A percentile compares a stretch with the other conserved stretches of the same genome.
Evolutionary conservation across 2,797 vertebrate species (phyloP).

Genomic region (Neomorphus geoffroyi): DNA sequence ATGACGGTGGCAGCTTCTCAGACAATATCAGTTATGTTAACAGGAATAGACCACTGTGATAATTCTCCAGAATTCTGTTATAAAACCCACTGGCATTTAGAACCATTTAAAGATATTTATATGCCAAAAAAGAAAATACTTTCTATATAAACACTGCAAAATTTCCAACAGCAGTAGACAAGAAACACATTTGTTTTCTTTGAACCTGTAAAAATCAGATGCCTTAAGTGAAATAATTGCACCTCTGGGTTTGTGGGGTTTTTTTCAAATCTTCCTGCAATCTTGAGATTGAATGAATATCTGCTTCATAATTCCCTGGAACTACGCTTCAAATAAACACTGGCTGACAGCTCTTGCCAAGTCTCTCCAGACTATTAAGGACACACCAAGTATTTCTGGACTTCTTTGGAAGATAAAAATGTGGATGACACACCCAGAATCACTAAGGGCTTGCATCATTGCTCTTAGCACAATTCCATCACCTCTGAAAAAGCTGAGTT

Average conservation of each 20-base stretch:
- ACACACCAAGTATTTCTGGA: conserved; percentile 31
- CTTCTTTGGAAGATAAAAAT: not conserved
- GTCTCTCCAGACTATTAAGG: not conserved
- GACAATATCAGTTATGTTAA: not conserved
- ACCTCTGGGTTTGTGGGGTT: not conserved
- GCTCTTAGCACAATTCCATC: not conserved
- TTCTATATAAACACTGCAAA: not conserved
- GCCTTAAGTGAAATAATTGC: not conserved
- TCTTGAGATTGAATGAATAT: not conserved
- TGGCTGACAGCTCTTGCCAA: not conserved
- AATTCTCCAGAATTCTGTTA: not conserved
- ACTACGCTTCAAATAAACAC: conserved; percentile 6
- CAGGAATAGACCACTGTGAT: not conserved
- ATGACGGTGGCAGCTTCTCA: not conserved
- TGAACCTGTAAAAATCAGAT: not conserved
- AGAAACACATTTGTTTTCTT: not conserved
- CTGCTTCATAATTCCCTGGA: not conserved
- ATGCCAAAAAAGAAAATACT: not conserved
- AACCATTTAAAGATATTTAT: not conserved
- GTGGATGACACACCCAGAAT: not conserved
- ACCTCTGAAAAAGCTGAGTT: not conserved
- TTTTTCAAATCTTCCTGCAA: not conserved
- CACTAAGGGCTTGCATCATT: not conserved
- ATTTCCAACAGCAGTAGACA: not conserved
- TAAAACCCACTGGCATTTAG: not conserved